phyloP scores from a whole-genome alignment of 2,113 vertebrate genomes.

The Tupaia tana region DNA sequence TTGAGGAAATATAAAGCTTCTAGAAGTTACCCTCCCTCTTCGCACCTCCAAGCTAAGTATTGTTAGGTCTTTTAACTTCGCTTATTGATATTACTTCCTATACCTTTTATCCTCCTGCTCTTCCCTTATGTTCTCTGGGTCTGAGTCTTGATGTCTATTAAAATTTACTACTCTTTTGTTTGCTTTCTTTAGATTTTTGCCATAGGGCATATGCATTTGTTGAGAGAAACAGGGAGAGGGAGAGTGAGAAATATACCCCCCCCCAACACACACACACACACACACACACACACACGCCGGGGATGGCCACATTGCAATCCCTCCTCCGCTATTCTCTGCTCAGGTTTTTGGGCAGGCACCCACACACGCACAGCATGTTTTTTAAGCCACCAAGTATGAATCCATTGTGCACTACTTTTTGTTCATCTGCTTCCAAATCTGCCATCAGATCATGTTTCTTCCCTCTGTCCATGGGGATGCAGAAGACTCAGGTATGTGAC shows the following conservation, averaged over 20 bases:
- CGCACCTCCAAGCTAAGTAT: background rate
- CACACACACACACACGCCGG: too few species aligned
- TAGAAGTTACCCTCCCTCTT: background rate
- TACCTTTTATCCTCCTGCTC: background rate
- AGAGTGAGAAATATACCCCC: too few species aligned
- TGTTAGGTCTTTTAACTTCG: background rate
- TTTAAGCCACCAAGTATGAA: too few species aligned
- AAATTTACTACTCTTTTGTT: too few species aligned
- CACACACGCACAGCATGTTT: too few species aligned
- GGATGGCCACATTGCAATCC: too few species aligned
- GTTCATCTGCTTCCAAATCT: background rate
- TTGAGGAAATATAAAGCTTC: background rate
- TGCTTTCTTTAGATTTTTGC: too few species aligned
- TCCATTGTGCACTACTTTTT: background rate
- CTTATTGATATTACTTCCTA: background rate
- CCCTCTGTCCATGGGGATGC: background rate
- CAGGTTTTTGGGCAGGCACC: too few species aligned
- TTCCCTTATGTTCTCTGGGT: background rate
- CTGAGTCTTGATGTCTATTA: background rate
- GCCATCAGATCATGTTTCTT: background rate
- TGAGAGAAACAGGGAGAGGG: too few species aligned
- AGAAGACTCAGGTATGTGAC: background rate
- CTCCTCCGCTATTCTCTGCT: too few species aligned
- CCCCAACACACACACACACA: too few species aligned
- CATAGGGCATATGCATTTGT: too few species aligned